Evolutionary conservation across 1,140 invertebrate genomes (phyloP).

Genomic region (Calliphora vicina): DNA sequence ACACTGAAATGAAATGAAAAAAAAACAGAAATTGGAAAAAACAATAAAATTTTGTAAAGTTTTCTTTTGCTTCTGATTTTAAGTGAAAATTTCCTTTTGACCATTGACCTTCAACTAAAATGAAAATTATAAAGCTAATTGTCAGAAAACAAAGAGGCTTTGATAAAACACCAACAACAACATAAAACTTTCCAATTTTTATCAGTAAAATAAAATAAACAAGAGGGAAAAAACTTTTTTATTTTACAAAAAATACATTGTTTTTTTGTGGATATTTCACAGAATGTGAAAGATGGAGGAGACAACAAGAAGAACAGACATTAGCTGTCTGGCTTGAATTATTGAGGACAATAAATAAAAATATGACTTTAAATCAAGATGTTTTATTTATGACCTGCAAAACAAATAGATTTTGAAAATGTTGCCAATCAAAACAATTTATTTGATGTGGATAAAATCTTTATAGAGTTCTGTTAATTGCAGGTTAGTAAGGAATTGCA

Average conservation of each 20-base stretch:
- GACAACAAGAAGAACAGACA: not conserved
- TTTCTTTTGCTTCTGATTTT: not conserved
- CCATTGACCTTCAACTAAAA: not conserved
- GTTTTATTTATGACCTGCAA: not conserved
- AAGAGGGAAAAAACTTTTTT: too few species aligned
- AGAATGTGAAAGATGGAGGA: not conserved
- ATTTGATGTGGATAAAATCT: too few species aligned
- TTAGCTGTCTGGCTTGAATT: not conserved
- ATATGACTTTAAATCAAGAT: not conserved
- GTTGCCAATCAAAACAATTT: too few species aligned
- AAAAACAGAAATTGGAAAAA: not conserved
- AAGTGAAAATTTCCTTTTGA: not conserved
- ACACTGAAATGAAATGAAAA: not conserved
- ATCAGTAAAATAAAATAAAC: too few species aligned
- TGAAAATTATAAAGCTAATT: not conserved
- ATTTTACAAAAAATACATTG: too few species aligned
- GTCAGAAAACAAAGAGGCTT: not conserved
- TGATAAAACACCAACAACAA: not conserved
- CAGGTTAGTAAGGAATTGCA: too few species aligned
- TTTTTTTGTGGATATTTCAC: too few species aligned
- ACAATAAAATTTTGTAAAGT: not conserved
- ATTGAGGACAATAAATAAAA: not conserved
- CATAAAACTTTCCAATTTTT: too few species aligned
- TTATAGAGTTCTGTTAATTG: too few species aligned
- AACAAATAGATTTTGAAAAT: not conserved